These are phyloP conservation scores for Xestia rhomboidea DNA, from an alignment of 2,888 invertebrate species.

Conservation along the genomic window DNA sequence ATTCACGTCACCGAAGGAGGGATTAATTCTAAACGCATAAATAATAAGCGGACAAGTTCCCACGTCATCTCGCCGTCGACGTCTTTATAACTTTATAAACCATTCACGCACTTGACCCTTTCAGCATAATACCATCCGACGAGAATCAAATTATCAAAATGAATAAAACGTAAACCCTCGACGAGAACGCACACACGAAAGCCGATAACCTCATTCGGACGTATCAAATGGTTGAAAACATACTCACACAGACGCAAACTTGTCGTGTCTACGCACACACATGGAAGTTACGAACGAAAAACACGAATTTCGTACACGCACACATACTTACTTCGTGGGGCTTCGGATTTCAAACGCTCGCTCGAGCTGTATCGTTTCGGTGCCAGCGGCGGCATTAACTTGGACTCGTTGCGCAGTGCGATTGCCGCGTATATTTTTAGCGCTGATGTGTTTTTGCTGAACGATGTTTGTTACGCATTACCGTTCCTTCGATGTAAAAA, in stretches of 20 bases:
- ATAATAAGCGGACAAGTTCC: constrained; percentile 80
- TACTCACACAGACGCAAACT: constrained; percentile 66
- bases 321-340: constrained; percentile 63
- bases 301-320: constrained; percentile 66
- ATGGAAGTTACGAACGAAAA: constrained; percentile 60
- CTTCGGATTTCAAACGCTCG: constrained; percentile 70
- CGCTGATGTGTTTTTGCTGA: constrained; percentile 87
- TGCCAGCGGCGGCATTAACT: constrained; percentile 81
- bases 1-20: constrained; percentile 64
- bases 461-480: constrained; percentile 68
- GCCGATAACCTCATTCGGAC: constrained; percentile 84
- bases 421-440: constrained; percentile 85
- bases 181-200: constrained; percentile 73
- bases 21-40: constrained; percentile 76
- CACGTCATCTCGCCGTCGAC: constrained; percentile 85
- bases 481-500: constrained; percentile 76
- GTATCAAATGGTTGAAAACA: constrained; percentile 78
- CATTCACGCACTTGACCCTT: constrained; percentile 88
- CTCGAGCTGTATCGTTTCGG: constrained; percentile 61
- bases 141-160: constrained; percentile 83
- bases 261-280: constrained; percentile 57
- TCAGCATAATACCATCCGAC: constrained; percentile 80
- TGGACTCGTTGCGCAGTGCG: constrained; percentile 79
- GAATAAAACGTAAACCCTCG: constrained; percentile 80
- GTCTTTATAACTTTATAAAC: constrained; percentile 88